These are phyloP conservation scores for Anneissia japonica DNA, from an alignment of 35 echinoderm and acorn worm species.

Conservation along the genomic window DNA sequence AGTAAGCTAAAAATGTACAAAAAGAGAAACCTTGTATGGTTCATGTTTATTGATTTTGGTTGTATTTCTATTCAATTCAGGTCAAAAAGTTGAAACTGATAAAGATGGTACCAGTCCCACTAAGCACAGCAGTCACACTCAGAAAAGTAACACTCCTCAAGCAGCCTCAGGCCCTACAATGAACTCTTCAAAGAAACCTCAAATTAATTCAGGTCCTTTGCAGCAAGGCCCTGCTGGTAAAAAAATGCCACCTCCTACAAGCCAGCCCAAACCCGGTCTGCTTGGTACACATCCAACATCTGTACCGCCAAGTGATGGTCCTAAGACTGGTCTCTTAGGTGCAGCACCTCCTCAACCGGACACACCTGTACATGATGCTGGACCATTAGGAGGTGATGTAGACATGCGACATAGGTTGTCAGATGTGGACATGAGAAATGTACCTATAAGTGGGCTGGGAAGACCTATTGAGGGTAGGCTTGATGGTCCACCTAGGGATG, in stretches of 20 bases:
- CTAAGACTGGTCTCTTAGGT: constrained; percentile 21
- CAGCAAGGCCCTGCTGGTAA: too few relatives aligned
- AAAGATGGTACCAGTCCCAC: too few relatives aligned
- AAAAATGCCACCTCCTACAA: background rate
- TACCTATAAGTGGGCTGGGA: background rate
- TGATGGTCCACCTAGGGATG: constrained; percentile 12
- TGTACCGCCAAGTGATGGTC: constrained; percentile 11
- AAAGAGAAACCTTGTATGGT: too few relatives aligned
- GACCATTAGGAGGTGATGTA: constrained; percentile 11
- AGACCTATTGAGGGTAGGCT: background rate
- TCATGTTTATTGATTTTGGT: too few relatives aligned
- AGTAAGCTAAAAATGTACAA: too few relatives aligned
- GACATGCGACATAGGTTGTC: constrained; percentile 26
- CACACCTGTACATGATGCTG: background rate
- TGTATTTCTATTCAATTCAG: too few relatives aligned
- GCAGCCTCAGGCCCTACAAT: background rate
- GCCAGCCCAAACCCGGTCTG: background rate
- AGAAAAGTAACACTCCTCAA: background rate
- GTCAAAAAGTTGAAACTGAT: too few relatives aligned
- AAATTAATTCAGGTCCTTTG: background rate
- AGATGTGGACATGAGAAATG: constrained; percentile 36
- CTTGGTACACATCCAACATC: background rate
- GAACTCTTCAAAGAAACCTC: background rate
- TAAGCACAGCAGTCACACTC: too few relatives aligned
- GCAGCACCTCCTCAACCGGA: background rate